phyloP scores from a whole-genome alignment of 2,797 vertebrate species.

The Champsocephalus gunnari region DNA sequence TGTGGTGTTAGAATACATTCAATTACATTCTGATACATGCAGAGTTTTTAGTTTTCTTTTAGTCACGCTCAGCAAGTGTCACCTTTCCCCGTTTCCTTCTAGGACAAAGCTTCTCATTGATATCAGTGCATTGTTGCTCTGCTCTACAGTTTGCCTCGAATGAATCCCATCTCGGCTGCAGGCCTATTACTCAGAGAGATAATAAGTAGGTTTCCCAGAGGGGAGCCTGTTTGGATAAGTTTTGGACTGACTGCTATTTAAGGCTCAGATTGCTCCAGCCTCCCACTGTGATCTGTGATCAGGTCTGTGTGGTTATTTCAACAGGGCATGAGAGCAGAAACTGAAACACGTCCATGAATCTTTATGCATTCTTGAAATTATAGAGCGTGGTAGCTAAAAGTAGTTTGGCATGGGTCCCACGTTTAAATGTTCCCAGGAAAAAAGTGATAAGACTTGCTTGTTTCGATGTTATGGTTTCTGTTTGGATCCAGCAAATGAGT shows the following conservation, averaged over 20 bases:
- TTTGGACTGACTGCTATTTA: constrained; percentile 65
- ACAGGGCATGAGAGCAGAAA: constrained; percentile 24
- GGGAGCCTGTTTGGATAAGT: constrained; percentile 62
- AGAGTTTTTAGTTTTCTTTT: background rate
- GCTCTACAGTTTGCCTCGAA: constrained; percentile 19
- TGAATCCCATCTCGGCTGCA: constrained; percentile 40
- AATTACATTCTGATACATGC: no score
- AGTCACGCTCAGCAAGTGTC: background rate
- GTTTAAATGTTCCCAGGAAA: background rate
- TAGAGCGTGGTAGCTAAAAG: background rate
- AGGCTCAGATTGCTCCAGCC: constrained; percentile 58
- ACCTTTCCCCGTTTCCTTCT: background rate
- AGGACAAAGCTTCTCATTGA: constrained; percentile 19
- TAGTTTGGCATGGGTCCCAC: background rate
- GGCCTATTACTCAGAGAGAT: constrained; percentile 58
- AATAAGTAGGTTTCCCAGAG: constrained; percentile 74
- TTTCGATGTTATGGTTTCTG: background rate
- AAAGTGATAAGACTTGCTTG: background rate
- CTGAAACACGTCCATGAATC: constrained; percentile 9
- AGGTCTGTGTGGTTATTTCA: constrained; percentile 41
- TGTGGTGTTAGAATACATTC: background rate
- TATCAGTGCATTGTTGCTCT: constrained; percentile 23
- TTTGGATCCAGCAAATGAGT: constrained; percentile 9
- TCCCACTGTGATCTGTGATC: constrained; percentile 38
- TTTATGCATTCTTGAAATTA: background rate